Evolutionary conservation across 2,797 vertebrate species (phyloP), one percentile per base, ranked within the genome.

Genomic region (Nyctalus aviator): DNA sequence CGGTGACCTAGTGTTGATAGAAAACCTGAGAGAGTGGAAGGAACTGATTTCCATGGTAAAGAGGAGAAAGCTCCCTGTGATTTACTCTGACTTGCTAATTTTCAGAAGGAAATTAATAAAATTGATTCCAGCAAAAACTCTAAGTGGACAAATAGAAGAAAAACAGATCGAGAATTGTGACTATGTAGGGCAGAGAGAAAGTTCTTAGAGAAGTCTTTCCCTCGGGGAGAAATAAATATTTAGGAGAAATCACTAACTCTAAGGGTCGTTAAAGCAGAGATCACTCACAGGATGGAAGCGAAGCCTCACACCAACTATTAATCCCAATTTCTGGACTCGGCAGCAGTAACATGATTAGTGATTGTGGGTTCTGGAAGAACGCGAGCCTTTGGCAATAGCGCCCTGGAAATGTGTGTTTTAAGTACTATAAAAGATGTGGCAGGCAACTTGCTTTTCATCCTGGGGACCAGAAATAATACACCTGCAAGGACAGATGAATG

Each of bases 381-480:
- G 91, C 48, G 1, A 93, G 93, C 86, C 64, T 97, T 96, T 98
- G 98, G 98, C 97, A 97, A 88, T 90, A 85, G 37, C 95, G 79
- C 25, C 91, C 73, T 96, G 96, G 96, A 98, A 98, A 98, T 97
- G 96, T 95, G 95, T 93, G 94, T 96, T 97, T 98, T 97, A 98
- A 98, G 97, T 96, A 97, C 95, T 97, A 96, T 97, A 96, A 97
- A 98, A 97, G 97, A 98, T 94, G 96, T 96, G 96, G 93, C 98
- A 97, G 97, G 90, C 76, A 84, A 89, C 96, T 97, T 96, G 68
- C 95, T 96, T 97, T 97, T 98, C 93, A 97, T 97, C 98, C 95
- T 71, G 97, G 97, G 95, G 97, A 90, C 97, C 98, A 98, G 98
- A 98, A 98, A 98, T 97, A 98, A 98, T 98, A 98, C 98, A 98